Evolutionary conservation across 2,888 invertebrate genomes (phyloP), one percentile per base, ranked within the genome.

Genomic region (Acanthosepion pharaonis): DNA sequence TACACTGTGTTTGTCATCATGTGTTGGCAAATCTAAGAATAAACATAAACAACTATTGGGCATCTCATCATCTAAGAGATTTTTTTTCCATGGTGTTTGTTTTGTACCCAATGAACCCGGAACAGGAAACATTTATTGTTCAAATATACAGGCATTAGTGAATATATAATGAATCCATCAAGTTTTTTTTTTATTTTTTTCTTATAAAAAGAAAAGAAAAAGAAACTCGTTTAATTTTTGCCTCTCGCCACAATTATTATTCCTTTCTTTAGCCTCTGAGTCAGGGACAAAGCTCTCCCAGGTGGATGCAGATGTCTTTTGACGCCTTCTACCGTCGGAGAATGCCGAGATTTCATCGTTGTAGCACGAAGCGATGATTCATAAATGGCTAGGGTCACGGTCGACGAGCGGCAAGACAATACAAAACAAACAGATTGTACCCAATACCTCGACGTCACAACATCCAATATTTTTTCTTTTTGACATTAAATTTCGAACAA

Each of bases 61-160:
- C n/a, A n/a, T n/a, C n/a, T 15, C 20, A n/a, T 33, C 9, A 3
- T 33, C 5, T n/a, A 5, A 78, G 9, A 78, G n/a, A 2, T 9
- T 15, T 33, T 15, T 33, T 78, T n/a, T 33, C n/a, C 5, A 15
- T n/a, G 33, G 15, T 78, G 11, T 33, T n/a, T 78, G 78, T 78
- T n/a, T 78, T 78, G 78, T 78, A 78, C 78, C 78, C 78, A 18
- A 33, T 78, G 78, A 78, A 78, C 78, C 78, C 78, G 78, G 78
- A 78, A 78, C n/a, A 78, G 78, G 78, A 78, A 78, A 33, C 78
- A 78, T 78, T 78, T 78, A 78, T 78, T 78, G 78, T 78, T n/a
- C n/a, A n/a, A n/a, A n/a, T n/a, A n/a, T n/a, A n/a, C n/a, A n/a
- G n/a, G n/a, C n/a, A n/a, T n/a, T n/a, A n/a, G n/a, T n/a, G n/a